Evolutionary conservation across 2,797 vertebrate genomes (phyloP), one percentile per base, ranked within the genome.

Genomic region (Malurus splendens): DNA sequence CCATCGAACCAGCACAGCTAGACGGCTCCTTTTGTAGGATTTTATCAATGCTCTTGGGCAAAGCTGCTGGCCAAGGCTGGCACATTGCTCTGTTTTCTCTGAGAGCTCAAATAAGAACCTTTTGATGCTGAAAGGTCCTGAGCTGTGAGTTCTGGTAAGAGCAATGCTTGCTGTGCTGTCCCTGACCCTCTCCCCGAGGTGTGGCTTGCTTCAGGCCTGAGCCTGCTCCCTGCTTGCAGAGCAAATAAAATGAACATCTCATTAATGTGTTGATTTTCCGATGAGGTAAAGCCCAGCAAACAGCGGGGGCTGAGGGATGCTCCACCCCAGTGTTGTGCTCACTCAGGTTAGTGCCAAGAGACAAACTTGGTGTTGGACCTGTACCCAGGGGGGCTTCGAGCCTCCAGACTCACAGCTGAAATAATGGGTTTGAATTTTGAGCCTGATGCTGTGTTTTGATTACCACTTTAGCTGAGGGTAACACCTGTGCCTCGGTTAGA

Each of bases 231-330:
- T 48, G 30, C 48, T 57, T 32, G 28, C 47, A 48, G 45, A 18
- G 18, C 8, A 54, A 74, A 33, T 64, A 28, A 38, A 83, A 48
- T 5, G 4, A 51, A 61, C 30, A 24, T 22, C 27, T 67, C 10
- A 11, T 42, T 24, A 23, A 28, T 24, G 10, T 60, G 7, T 44
- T 59, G 18, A 6, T 16, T 42, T 52, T 60, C 25, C 57, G 62
- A 23, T 44, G 47, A 57, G 79, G 27, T 67, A 65, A 70, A 65
- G n/a, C n/a, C n/a, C 28, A 78, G 20, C 0, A 1, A 73, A 27
- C 20, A 32, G 1, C 24, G 22, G 5, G 22, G 15, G 4, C 14
- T 0, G 0, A 54, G 14, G 55, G 51, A 13, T 57, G 48, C 27
- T 72, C 33, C 24, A 47, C 13, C 14, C 9, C 0, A 1, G 1